phyloP scores from a whole-genome alignment of 2,113 vertebrate species.

The Raja brachyura region DNA sequence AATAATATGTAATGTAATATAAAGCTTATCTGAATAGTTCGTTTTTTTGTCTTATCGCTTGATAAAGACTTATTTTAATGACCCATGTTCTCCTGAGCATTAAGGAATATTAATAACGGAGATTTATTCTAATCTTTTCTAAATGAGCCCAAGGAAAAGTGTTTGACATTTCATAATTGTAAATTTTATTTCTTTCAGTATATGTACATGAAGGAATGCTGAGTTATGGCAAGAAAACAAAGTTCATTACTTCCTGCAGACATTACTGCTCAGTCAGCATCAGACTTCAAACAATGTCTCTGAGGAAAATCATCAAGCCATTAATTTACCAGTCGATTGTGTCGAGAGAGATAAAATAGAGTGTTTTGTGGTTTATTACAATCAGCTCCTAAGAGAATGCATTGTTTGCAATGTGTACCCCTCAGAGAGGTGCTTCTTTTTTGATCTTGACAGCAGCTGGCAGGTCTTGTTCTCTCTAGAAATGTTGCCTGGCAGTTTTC shows the following conservation, averaged over 20 bases:
- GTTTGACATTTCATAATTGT: neutral
- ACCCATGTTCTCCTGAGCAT: neutral
- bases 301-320: slow-evolving; percentile 16
- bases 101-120: neutral
- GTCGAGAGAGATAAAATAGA: slow-evolving; percentile 20
- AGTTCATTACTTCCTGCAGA: neutral
- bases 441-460: slow-evolving; percentile 15
- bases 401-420: slow-evolving; percentile 37
- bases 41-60: neutral
- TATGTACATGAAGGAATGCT: neutral
- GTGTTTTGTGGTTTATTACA: slow-evolving; percentile 33
- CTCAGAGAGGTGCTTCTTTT: slow-evolving; percentile 20
- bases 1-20: too few relatives aligned
- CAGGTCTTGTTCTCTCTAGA: slow-evolving; percentile 37
- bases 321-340: slow-evolving; percentile 25
- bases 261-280: neutral
- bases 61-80: neutral
- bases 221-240: slow-evolving; percentile 15
- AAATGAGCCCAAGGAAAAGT: neutral
- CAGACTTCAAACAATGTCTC: neutral
- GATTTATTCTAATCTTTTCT: neutral
- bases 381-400: slow-evolving; percentile 20
- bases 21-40: too few relatives aligned
- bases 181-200: neutral
- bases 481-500: slow-evolving; percentile 32